These are phyloP conservation scores for Melieria omissa DNA, from an alignment of 2,888 invertebrate genomes.

Conservation along the genomic window DNA sequence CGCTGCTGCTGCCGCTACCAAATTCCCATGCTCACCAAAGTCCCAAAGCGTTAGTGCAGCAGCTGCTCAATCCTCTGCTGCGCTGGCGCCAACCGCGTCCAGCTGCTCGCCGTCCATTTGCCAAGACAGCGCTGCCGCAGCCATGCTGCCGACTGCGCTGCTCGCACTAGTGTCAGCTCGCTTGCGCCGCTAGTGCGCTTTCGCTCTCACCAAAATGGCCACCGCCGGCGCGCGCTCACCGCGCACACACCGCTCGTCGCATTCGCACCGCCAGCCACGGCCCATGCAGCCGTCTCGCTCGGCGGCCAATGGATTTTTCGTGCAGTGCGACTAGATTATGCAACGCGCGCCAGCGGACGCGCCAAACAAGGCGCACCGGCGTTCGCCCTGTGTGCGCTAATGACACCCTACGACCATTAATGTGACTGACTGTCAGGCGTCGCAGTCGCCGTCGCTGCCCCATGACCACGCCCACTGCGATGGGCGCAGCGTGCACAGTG, in stretches of 20 bases:
- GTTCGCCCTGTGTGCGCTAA: too few relatives aligned
- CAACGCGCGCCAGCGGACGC: too few relatives aligned
- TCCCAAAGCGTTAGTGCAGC: too few relatives aligned
- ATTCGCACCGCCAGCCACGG: slow-evolving; percentile 12
- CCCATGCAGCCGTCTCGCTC: not conserved
- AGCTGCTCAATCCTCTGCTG: too few relatives aligned
- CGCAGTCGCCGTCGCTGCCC: not conserved
- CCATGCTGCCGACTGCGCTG: too few relatives aligned
- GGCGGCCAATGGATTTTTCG: slow-evolving; percentile 25
- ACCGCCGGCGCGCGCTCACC: slow-evolving; percentile 32
- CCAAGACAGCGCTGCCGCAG: slow-evolving; percentile 3
- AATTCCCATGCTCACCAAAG: too few relatives aligned
- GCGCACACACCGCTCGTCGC: slow-evolving; percentile 32
- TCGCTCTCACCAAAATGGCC: slow-evolving; percentile 62
- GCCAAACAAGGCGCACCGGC: slow-evolving; percentile 50
- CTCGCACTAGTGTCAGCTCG: slow-evolving; percentile 20
- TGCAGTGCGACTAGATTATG: slow-evolving; percentile 44
- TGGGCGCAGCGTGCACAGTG: too few relatives aligned
- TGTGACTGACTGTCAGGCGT: not conserved
- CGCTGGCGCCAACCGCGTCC: too few relatives aligned
- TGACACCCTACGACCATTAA: not conserved
- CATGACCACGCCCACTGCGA: too few relatives aligned
- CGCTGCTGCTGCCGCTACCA: too few relatives aligned
- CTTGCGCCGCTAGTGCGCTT: slow-evolving; percentile 40
- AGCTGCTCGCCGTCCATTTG: too few relatives aligned